Conservation (phyloP, 2,113 vertebrate species). For the Chelonoidis abingdonii region DNA sequence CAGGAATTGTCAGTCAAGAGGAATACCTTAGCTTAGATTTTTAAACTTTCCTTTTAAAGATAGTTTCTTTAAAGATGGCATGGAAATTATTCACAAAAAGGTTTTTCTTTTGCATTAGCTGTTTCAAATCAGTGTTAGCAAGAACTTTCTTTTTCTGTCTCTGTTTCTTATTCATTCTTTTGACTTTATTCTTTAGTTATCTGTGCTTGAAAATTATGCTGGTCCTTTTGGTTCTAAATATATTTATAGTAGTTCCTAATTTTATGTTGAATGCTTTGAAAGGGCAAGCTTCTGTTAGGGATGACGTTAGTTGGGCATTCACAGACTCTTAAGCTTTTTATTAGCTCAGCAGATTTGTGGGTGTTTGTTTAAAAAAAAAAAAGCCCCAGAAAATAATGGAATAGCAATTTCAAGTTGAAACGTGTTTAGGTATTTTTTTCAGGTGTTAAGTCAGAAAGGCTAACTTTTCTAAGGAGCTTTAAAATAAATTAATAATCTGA, state of each 20-base stretch:
- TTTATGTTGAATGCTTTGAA: too few species aligned
- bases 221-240: neutral
- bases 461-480: neutral
- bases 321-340: neutral
- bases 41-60: too few species aligned
- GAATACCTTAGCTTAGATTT: too few species aligned
- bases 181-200: neutral
- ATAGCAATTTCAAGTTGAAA: neutral
- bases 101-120: too few species aligned
- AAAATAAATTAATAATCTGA: neutral
- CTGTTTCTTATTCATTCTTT: neutral
- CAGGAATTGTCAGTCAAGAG: too few species aligned
- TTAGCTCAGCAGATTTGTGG: neutral
- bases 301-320: too few species aligned
- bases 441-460: neutral
- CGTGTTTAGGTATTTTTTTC: neutral
- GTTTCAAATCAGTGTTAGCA: neutral
- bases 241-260: neutral
- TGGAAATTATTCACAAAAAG: too few species aligned
- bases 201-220: neutral
- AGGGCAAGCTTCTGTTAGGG: too few species aligned
- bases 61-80: too few species aligned
- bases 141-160: neutral
- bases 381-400: neutral
- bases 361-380: neutral